phyloP scores from a whole-genome alignment of 2,113 vertebrate genomes.

The Syngnathus floridae region DNA sequence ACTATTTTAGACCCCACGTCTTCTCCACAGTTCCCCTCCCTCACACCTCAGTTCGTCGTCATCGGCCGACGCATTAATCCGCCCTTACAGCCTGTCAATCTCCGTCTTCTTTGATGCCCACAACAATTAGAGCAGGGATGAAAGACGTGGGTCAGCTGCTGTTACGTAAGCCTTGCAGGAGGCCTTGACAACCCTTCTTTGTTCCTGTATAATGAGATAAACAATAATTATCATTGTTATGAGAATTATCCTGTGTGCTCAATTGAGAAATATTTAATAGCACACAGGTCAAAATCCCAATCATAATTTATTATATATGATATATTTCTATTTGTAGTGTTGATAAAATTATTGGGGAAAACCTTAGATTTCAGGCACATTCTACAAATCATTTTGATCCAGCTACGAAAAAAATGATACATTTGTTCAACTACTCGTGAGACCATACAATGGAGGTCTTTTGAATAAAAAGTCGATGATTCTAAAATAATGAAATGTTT shows the following conservation, averaged over 20 bases:
- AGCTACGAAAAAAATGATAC: no score
- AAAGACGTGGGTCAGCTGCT: slow-evolving; percentile 46
- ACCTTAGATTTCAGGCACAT: not conserved
- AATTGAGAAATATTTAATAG: not conserved
- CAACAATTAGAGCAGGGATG: slow-evolving; percentile 59
- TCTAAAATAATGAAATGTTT: not conserved
- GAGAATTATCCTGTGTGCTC: not conserved
- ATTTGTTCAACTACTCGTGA: not conserved
- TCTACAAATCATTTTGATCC: no score
- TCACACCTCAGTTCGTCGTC: slow-evolving; percentile 47
- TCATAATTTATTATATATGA: not conserved
- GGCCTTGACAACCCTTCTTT: slow-evolving; percentile 37
- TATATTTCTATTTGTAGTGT: no score
- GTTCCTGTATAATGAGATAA: slow-evolving; percentile 25
- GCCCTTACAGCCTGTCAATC: slow-evolving; percentile 59
- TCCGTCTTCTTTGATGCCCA: slow-evolving; percentile 53
- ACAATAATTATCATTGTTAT: not conserved
- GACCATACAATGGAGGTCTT: not conserved
- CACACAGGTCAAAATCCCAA: not conserved
- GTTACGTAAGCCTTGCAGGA: slow-evolving; percentile 51
- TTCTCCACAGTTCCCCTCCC: slow-evolving; percentile 24
- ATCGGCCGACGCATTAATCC: slow-evolving; percentile 56
- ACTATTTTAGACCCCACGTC: slow-evolving; percentile 34
- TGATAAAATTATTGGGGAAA: not conserved
- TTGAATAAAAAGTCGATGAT: not conserved